These are phyloP conservation scores for Hypsibius dujardini DNA, from an alignment of 1,140 invertebrate genomes.

Conservation along the genomic window DNA sequence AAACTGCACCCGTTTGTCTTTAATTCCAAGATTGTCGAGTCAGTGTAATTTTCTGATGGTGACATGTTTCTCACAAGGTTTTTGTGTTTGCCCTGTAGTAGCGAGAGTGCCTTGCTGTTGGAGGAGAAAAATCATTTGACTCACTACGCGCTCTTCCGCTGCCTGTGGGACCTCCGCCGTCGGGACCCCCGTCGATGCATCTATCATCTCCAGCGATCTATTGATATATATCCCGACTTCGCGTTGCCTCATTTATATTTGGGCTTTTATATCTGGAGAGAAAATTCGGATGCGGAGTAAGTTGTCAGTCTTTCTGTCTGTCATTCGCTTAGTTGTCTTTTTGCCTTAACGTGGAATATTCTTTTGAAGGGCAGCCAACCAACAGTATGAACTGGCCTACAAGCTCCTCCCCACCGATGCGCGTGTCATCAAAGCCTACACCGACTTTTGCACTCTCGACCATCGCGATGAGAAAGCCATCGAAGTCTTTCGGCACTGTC, in stretches of 20 bases:
- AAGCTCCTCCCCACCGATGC: not conserved
- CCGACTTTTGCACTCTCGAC: not conserved
- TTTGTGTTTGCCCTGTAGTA: no score
- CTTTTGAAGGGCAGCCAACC: not conserved
- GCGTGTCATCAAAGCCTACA: constrained; percentile 5
- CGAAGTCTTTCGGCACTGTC: not conserved
- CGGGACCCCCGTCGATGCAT: not conserved
- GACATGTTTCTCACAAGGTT: no score
- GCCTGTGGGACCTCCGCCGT: not conserved
- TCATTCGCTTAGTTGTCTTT: no score
- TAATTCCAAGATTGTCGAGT: not conserved
- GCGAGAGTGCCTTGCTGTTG: not conserved
- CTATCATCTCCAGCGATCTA: not conserved
- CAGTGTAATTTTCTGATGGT: not conserved
- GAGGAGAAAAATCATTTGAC: not conserved
- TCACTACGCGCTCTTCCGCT: not conserved
- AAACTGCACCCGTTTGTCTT: no score
- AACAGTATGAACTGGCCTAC: not conserved
- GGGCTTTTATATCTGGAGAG: not conserved
- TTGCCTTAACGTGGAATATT: not conserved
- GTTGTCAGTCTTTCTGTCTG: not conserved
- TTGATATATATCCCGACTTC: not conserved
- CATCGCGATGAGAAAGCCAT: not conserved
- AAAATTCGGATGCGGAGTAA: not conserved
- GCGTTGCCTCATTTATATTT: not conserved